Evolutionary conservation across 2,113 vertebrate genomes (phyloP).

Genomic region (Anolis sagrei): DNA sequence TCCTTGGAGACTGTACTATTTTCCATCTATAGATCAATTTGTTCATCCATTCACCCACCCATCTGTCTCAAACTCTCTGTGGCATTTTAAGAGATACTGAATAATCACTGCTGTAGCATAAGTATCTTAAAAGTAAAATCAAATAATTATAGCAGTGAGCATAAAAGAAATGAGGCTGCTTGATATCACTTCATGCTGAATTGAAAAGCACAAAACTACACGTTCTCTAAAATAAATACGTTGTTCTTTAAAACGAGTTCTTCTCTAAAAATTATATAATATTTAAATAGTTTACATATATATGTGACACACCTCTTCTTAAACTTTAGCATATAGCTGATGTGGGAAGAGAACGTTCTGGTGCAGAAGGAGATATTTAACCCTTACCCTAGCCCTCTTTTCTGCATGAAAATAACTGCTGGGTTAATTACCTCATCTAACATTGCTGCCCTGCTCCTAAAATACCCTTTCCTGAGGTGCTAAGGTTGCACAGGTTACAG

Average conservation of each 20-base stretch:
- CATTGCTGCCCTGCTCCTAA: not conserved
- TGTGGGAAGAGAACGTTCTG: not conserved
- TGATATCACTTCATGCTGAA: conserved; percentile 34
- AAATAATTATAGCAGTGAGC: conserved; percentile 13
- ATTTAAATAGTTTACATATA: conserved; percentile 9
- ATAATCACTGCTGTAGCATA: conserved; percentile 38
- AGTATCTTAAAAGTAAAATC: conserved; percentile 43
- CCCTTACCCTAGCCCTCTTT: not conserved
- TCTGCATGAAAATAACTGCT: not conserved
- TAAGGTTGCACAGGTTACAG: too few species aligned
- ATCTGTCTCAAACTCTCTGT: conserved; percentile 9
- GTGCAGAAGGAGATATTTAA: not conserved
- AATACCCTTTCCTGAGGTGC: not conserved
- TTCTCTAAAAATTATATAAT: conserved; percentile 29
- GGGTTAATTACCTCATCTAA: not conserved
- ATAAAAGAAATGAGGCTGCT: not conserved
- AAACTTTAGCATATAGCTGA: not conserved
- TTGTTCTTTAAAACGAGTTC: not conserved
- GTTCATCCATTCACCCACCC: not conserved
- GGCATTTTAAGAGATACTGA: not conserved
- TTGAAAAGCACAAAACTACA: conserved; percentile 43
- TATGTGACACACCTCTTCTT: conserved; percentile 19
- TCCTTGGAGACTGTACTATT: conserved; percentile 26
- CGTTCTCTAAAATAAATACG: too few species aligned
- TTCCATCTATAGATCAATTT: conserved; percentile 15